These are phyloP conservation scores for Hippocampus mohnikei DNA, from an alignment of 2,113 vertebrate species.

Conservation along the genomic window DNA sequence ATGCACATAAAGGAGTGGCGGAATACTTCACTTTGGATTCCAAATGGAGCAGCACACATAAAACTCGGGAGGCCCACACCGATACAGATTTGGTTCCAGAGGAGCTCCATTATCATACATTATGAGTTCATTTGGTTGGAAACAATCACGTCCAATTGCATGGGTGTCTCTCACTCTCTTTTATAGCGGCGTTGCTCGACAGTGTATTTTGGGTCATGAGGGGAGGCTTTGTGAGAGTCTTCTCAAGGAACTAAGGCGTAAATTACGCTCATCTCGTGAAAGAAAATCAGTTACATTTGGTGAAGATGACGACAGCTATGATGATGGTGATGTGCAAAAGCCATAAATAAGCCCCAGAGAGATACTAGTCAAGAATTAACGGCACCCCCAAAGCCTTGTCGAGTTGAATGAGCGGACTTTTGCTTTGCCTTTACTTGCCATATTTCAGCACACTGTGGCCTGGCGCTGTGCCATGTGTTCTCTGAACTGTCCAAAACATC, in stretches of 20 bases:
- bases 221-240: conserved; percentile 41
- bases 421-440: neutral
- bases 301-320: neutral
- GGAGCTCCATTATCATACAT: conserved; percentile 63
- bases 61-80: conserved; percentile 32
- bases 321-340: neutral
- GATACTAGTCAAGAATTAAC: neutral
- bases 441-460: neutral
- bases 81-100: conserved; percentile 48
- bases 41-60: conserved; percentile 31
- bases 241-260: conserved; percentile 16
- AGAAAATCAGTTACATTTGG: neutral
- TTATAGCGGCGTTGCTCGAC: conserved; percentile 52
- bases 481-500: neutral
- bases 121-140: conserved; percentile 51
- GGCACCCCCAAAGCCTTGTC: neutral
- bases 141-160: conserved; percentile 45
- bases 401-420: neutral
- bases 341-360: neutral
- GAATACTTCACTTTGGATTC: conserved; percentile 33
- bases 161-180: conserved; percentile 58
- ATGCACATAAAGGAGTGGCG: conserved; percentile 9
- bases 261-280: neutral
- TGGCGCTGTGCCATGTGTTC: neutral
- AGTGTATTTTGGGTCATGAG: conserved; percentile 51